Evolutionary conservation across 2,888 invertebrate genomes (phyloP), one percentile per base, ranked within the genome.

Genomic region (Amblyjoppa proteus): DNA sequence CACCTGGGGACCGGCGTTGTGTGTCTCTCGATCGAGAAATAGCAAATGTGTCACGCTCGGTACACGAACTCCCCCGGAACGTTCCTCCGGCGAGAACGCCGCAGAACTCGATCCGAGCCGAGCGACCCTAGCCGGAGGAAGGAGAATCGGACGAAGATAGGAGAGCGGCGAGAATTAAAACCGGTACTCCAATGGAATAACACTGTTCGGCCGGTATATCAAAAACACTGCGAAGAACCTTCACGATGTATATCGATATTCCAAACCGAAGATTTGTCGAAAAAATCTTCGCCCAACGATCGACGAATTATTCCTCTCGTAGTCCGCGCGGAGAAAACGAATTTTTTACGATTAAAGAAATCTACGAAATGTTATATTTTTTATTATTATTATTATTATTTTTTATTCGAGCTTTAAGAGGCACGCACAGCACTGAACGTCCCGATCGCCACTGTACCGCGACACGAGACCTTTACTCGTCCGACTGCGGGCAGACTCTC

Each of bases 21-120:
- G 20, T 34, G 70, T 83, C 53, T 79, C 81, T 71, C 75, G 85
- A 85, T 82, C 85, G 81, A 82, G 85, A 82, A 85, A 84, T 81
- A 84, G 82, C 85, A 79, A 85, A 82, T 82, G 81, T 79, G 85
- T 85, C 83, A 73, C 75, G 75, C 56, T 74, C 73, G 66, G 56
- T 58, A 64, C 69, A n/a, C 38, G 61, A 68, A 73, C 64, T 56
- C 76, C 80, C 80, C 76, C 71, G 73, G 49, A 75, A 58, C n/a
- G 56, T 61, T 79, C 45, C 64, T 31, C 16, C 38, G 5, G 49
- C 58, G 45, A 61, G 41, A 61, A 16, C 13, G 34, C 61, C 25
- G 64, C 38, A 41, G 56, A 73, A 84, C 80, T 58, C 80, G 73
- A 81, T 84, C 73, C 71, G 53, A 53, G 53, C 53, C 31, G 34